phyloP scores from a whole-genome alignment of 1,140 invertebrate genomes.

The Drosophila mojavensis region DNA sequence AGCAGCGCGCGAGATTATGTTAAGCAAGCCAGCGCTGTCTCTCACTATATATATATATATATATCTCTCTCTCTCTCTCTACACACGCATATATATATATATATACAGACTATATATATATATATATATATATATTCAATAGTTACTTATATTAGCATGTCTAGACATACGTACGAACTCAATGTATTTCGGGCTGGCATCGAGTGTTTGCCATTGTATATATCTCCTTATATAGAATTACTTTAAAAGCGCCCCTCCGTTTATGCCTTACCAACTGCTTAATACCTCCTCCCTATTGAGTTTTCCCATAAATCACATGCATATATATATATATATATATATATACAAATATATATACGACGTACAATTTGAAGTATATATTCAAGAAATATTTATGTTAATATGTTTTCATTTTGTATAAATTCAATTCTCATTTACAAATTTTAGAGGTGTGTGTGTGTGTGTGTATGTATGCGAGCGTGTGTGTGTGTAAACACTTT shows the following conservation, averaged over 20 bases:
- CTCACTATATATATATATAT: constrained; percentile 9
- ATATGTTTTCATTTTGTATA: constrained; percentile 3
- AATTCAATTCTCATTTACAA: constrained; percentile 29
- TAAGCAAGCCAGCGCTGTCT: background rate
- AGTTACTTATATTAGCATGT: constrained; percentile 44
- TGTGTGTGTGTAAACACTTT: constrained; percentile 9
- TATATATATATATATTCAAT: constrained; percentile 41
- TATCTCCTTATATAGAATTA: constrained; percentile 8
- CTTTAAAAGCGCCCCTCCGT: constrained; percentile 1
- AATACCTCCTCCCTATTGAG: background rate
- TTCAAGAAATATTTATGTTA: constrained; percentile 2
- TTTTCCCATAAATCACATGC: background rate
- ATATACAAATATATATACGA: background rate
- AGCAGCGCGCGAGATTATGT: background rate
- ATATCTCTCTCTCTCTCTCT: too few relatives aligned
- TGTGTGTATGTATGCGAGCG: constrained; percentile 17
- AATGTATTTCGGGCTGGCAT: constrained; percentile 9
- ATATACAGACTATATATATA: too few relatives aligned
- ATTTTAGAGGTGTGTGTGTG: constrained; percentile 19
- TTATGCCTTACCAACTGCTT: constrained; percentile 33
- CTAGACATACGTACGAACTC: constrained; percentile 34
- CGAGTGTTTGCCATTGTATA: constrained; percentile 28
- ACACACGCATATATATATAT: background rate
- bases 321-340: constrained; percentile 6
- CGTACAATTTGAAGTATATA: constrained; percentile 13